phyloP scores from a whole-genome alignment of 2,797 vertebrate species.

The Stomatorhinus walkeri region DNA sequence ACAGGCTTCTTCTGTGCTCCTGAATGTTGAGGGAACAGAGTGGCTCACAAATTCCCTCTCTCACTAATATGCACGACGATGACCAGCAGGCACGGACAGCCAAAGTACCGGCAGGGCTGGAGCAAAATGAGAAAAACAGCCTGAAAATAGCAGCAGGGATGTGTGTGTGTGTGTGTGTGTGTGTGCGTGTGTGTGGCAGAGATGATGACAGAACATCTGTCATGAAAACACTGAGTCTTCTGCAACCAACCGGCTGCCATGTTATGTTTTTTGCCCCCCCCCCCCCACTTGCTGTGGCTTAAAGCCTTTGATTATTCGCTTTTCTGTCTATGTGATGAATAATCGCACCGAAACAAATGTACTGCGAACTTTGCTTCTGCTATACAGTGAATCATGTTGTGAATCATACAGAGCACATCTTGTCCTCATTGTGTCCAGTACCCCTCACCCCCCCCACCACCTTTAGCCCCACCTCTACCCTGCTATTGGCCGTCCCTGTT shows the following conservation, averaged over 20 bases:
- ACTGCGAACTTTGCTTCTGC: background rate
- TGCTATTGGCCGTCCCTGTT: background rate
- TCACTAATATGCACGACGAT: background rate
- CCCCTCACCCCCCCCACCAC: background rate
- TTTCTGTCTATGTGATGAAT: background rate
- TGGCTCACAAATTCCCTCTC: background rate
- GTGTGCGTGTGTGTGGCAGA: conserved; percentile 23
- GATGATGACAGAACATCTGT: conserved; percentile 9
- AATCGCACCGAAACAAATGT: background rate
- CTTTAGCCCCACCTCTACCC: background rate
- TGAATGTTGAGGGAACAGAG: background rate
- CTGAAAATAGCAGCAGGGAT: conserved; percentile 48
- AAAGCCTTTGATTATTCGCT: background rate
- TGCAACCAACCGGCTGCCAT: background rate
- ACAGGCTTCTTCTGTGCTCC: background rate
- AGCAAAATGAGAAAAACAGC: conserved; percentile 31
- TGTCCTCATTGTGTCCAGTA: background rate
- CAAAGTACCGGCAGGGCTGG: conserved; percentile 9
- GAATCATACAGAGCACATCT: conserved; percentile 7
- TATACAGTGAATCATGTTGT: background rate
- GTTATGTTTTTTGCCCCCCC: background rate
- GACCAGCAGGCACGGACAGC: background rate
- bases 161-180: conserved; percentile 30
- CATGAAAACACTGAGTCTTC: background rate
- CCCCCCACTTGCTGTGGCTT: background rate